These are phyloP conservation scores for Prolemur simus DNA, from an alignment of 2,113 vertebrate genomes.

Conservation along the genomic window DNA sequence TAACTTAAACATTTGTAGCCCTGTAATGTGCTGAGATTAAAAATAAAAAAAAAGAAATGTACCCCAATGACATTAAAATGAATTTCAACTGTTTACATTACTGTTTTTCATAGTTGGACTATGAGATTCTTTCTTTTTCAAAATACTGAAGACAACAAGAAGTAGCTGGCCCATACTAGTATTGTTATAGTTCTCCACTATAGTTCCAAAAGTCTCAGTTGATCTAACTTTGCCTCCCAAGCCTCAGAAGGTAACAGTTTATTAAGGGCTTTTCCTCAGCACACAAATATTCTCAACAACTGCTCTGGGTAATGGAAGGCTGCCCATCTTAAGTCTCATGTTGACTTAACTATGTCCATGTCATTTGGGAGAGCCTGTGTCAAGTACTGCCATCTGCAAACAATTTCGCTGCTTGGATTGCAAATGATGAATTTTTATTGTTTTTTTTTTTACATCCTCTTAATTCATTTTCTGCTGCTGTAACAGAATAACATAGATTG, in stretches of 20 bases:
- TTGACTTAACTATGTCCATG: not conserved
- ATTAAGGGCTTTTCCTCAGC: not conserved
- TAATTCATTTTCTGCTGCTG: not conserved
- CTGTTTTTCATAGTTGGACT: not conserved
- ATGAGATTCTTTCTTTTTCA: not conserved
- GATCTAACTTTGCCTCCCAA: not conserved
- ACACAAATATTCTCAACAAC: not conserved
- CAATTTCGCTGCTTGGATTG: not conserved
- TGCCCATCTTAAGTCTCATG: not conserved
- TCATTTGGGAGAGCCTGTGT: not conserved
- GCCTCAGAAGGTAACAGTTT: not conserved
- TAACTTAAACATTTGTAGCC: no score
- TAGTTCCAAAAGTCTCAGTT: not conserved
- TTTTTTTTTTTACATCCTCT: not conserved
- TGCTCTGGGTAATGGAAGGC: not conserved
- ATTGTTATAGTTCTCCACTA: not conserved
- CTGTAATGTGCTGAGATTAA: no score
- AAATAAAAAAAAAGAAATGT: not conserved
- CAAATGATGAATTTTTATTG: not conserved
- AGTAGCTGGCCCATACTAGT: accelerated
- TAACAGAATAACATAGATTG: not conserved
- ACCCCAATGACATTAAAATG: not conserved
- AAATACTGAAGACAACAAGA: not conserved
- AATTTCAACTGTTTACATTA: not conserved
- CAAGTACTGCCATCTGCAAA: not conserved